A percentile compares a stretch with the other conserved stretches of the same genome.
phyloP scores from a whole-genome alignment of 2,113 vertebrate species.

The Nothoprocta perdicaria region DNA sequence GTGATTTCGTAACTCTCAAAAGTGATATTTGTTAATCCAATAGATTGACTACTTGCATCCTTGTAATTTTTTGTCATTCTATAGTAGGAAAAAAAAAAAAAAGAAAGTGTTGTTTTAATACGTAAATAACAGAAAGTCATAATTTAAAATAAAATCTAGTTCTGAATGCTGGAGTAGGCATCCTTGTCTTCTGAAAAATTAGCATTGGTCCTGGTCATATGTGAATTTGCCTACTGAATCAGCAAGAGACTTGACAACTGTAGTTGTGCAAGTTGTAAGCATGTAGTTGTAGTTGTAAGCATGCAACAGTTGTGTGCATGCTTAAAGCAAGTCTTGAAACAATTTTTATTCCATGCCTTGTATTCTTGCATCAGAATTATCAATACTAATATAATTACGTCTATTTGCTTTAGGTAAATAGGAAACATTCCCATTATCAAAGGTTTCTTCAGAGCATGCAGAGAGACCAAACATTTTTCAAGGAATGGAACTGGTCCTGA shows the following conservation, averaged over 20 bases:
- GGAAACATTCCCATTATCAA: neutral
- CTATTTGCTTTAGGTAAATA: neutral
- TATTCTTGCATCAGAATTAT: neutral
- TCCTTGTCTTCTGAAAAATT: neutral
- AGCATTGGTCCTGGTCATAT: neutral
- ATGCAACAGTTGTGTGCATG: neutral
- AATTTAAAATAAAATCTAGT: neutral
- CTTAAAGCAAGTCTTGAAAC: neutral
- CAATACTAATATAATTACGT: neutral
- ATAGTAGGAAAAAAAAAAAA: neutral
- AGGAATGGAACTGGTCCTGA: neutral
- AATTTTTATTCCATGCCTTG: neutral
- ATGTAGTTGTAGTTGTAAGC: too few relatives aligned
- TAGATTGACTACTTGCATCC: neutral
- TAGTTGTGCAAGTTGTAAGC: too few relatives aligned
- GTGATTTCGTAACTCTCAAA: neutral
- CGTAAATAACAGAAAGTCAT: neutral
- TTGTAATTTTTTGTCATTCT: neutral
- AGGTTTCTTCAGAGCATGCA: neutral
- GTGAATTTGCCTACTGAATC: neutral
- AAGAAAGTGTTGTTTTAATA: neutral
- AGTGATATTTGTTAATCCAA: neutral
- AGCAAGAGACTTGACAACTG: neutral
- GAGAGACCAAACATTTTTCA: neutral
- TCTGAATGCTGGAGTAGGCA: neutral